Evolutionary conservation across 2,797 vertebrate species (phyloP), one percentile per base, ranked within the genome.

Genomic region (Masticophis lateralis): DNA sequence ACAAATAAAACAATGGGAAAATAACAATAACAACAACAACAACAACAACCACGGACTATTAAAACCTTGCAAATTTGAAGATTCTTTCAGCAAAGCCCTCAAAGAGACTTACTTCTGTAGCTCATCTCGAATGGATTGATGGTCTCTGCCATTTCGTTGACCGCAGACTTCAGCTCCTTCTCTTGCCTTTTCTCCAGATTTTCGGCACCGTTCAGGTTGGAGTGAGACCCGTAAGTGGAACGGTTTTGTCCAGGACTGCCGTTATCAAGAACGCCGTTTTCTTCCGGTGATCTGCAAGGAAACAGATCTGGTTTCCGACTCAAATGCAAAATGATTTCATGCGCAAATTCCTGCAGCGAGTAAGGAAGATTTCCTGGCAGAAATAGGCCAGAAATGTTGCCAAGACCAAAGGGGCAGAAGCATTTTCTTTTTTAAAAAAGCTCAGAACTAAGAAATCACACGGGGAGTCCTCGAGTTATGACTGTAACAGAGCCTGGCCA

Each of bases 51-150:
- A n/a, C 4, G 18, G n/a, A 37, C 16, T 37, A 5, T 20, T 6
- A 37, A 16, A 74, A 37, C n/a, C 0, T 74, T 74, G 66, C n/a
- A 18, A 37, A 16, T 37, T 14, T 69, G n/a, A 69, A 32, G n/a
- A 6, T 20, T 37, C n/a, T 37, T 74, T 4, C 69, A 37, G 69
- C 63, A 5, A 16, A 14, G 63, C 2, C 22, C 47, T 90, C 0
- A 1, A 9, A 5, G 37, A 25, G 3, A 98, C 98, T 98, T 96
- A 99, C 99, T 98, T 97, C 98, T 98, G 5, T 99, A 99, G 97
- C 95, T 98, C 93, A 99, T 97, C 94, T 99, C 99, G 86, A 99
- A 99, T 92, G 98, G 98, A 61, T 98, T 98, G 90, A 98, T 96
- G 37, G 98, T 86, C 92, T 99, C 99, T 0, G 97, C 96, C 74